phyloP scores from a whole-genome alignment of 2,888 invertebrate genomes.

The Xylocampa areola region DNA sequence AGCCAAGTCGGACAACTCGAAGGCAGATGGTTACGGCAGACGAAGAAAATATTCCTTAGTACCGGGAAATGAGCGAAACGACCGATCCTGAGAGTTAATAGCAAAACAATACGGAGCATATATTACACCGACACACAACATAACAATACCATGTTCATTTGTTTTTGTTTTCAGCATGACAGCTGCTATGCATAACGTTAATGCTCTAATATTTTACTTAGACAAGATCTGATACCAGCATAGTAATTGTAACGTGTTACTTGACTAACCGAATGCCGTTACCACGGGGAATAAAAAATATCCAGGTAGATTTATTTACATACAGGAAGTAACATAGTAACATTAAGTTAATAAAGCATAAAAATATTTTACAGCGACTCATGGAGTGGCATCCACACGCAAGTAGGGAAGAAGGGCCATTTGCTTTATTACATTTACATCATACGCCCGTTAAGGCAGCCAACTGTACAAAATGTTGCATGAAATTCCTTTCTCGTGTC shows the following conservation, averaged over 20 bases:
- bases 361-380: conserved; percentile 76
- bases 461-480: conserved; percentile 80
- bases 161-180: conserved; percentile 46
- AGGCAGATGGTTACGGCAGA: conserved; percentile 35
- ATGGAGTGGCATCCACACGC: conserved; percentile 73
- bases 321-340: conserved; percentile 56
- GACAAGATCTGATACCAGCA: conserved; percentile 47
- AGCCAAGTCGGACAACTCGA: conserved; percentile 47
- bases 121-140: conserved; percentile 23
- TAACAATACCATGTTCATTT: conserved; percentile 44
- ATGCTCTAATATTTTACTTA: conserved; percentile 56
- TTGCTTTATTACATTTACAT: conserved; percentile 86
- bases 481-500: conserved; percentile 69
- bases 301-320: conserved; percentile 60
- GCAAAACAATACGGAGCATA: conserved; percentile 48
- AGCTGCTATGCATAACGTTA: conserved; percentile 50
- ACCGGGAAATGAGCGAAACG: conserved; percentile 44
- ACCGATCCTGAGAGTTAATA: conserved; percentile 36
- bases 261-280: conserved; percentile 37
- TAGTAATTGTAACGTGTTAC: conserved; percentile 52
- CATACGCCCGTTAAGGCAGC: conserved; percentile 78
- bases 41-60: conserved; percentile 41
- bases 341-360: conserved; percentile 76
- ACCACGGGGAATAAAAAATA: conserved; percentile 42
- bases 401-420: conserved; percentile 76